phyloP scores from a whole-genome alignment of 64 coral and sea anemone species.

The Stichodactyla helianthus region DNA sequence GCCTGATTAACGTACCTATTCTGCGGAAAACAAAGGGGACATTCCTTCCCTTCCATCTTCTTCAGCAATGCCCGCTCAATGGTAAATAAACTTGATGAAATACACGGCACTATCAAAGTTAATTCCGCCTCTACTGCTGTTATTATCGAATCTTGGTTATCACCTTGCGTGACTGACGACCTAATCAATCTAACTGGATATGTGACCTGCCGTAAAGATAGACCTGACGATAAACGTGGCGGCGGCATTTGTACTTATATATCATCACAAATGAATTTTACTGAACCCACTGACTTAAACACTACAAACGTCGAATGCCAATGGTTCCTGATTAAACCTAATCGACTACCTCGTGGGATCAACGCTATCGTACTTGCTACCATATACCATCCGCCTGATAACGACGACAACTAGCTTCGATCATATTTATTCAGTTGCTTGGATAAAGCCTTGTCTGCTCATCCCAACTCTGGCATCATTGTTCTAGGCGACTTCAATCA shows the following conservation, averaged over 20 bases:
- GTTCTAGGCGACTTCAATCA: constrained; percentile 51
- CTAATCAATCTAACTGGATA: constrained; percentile 18
- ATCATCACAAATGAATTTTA: neutral
- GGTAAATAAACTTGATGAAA: constrained; percentile 3
- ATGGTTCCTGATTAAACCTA: constrained; percentile 30
- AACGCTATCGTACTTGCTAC: neutral
- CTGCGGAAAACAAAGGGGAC: no score
- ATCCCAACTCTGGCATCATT: constrained; percentile 27
- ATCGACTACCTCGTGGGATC: constrained; percentile 20
- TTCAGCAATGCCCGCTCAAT: neutral
- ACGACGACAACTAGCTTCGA: neutral
- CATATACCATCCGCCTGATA: constrained; percentile 23
- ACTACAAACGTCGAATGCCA: constrained; percentile 1
- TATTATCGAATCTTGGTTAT: constrained; percentile 45
- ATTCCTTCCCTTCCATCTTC: neutral
- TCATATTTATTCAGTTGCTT: neutral
- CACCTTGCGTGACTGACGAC: neutral
- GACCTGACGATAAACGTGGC: constrained; percentile 27
- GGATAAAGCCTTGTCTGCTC: neutral
- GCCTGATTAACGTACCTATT: no score
- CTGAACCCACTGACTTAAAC: constrained; percentile 1
- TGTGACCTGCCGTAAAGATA: constrained; percentile 20
- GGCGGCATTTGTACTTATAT: constrained; percentile 35
- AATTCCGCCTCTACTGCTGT: constrained; percentile 19
- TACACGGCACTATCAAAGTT: neutral